phyloP scores from a whole-genome alignment of 1,140 invertebrate species.

The Helicoverpa armigera region DNA sequence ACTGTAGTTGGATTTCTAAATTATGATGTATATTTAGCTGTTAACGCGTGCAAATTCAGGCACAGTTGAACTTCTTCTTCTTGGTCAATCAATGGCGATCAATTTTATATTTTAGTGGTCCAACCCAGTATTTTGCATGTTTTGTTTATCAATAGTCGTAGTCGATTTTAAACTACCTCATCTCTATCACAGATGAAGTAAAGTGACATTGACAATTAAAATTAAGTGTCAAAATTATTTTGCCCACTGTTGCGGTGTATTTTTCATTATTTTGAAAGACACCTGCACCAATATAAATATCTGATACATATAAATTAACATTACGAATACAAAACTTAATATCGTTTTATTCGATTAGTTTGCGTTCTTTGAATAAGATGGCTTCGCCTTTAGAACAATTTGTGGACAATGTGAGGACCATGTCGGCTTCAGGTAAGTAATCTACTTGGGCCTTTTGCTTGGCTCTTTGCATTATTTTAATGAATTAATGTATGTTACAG shows the following conservation, averaged over 20 bases:
- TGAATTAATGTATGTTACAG: constrained; percentile 84
- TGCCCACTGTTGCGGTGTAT: constrained; percentile 18
- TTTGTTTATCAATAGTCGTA: too few species aligned
- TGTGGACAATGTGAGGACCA: constrained; percentile 82
- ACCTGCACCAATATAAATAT: not conserved
- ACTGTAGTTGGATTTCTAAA: too few species aligned
- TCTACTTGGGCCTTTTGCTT: constrained; percentile 10
- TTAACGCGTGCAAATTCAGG: too few species aligned
- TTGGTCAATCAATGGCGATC: too few species aligned
- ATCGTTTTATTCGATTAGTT: not conserved
- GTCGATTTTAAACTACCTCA: too few species aligned
- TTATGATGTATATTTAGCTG: too few species aligned
- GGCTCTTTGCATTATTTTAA: constrained; percentile 30
- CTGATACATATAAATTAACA: not conserved
- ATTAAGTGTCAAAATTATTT: not conserved
- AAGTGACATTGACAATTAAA: constrained; percentile 11
- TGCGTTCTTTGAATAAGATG: constrained; percentile 56
- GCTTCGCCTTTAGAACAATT: constrained; percentile 82
- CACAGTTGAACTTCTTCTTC: too few species aligned
- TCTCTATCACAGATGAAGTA: not conserved
- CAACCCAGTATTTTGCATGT: too few species aligned
- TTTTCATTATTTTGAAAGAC: not conserved
- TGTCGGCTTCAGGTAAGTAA: constrained; percentile 76
- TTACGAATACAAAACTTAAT: not conserved
- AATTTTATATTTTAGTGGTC: too few species aligned